Evolutionary conservation across 1,140 invertebrate species (phyloP), one percentile per base, ranked within the genome.

Genomic region (Lordiphosa clarofinis): DNA sequence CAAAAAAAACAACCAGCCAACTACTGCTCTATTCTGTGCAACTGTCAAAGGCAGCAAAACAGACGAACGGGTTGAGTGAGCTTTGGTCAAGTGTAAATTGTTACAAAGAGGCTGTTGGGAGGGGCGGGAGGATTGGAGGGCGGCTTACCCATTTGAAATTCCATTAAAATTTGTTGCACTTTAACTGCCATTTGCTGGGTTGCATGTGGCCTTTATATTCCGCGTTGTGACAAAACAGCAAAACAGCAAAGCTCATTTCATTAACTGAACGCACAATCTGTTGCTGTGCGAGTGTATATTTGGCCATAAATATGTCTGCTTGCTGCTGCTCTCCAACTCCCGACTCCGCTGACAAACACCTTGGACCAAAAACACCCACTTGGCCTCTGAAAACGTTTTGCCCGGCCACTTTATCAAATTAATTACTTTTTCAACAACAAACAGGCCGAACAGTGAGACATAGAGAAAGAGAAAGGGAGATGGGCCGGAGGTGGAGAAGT

Each of bases 341-440:
- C 1, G 13, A 4, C 40, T 47, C 42, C 21, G 12, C 39, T 31
- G 28, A 68, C 62, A 49, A 50, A 72, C 69, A 72, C 69, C 65
- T 72, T 72, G 56, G 63, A 56, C 57, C 52, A 12, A 33, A 50
- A 15, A 12, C 49, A 46, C 36, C 28, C 46, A 38, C 38, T 50
- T 37, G 15, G 19, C 38, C n/a, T 10, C 35, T 48, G 37, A 37
- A 52, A 70, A 57, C 64, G 44, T 39, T 65, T 65, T 59, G 54
- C 33, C 56, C 38, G 38, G 73, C 75, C 79, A 84, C 78, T 82
- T 82, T 69, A 82, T 82, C 78, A 82, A 82, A 82, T 82, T 84
- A 82, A 82, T 82, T 84, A 82, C 78, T 84, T 82, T 82, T 82
- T 70, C 76, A 81, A 76, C 76, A 72, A 58, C 59, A 68, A 68